phyloP scores from a whole-genome alignment of 2,113 vertebrate species.

The Python bivittatus region DNA sequence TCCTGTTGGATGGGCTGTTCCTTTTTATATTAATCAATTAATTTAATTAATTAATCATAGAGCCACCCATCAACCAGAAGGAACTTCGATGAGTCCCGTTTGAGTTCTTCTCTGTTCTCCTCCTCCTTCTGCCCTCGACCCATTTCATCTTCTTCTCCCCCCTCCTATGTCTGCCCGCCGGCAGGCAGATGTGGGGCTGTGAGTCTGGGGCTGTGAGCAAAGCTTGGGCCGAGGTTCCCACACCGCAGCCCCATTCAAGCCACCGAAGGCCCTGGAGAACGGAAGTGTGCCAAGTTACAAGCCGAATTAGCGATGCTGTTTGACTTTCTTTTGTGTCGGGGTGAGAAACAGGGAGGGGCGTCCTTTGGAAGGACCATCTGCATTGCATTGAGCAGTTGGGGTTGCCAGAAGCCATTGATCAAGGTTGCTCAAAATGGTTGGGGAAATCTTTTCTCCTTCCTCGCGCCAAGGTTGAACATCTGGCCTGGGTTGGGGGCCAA shows the following conservation, averaged over 20 bases:
- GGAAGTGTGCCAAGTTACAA: conserved; percentile 95
- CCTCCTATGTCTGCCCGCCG: conserved; percentile 39
- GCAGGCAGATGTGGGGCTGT: conserved; percentile 68
- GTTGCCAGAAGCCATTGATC: conserved; percentile 66
- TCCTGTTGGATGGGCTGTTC: no score
- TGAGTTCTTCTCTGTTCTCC: neutral
- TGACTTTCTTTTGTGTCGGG: conserved; percentile 80
- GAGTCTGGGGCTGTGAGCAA: conserved; percentile 65
- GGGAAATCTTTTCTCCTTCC: conserved; percentile 61
- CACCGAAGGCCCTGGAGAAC: conserved; percentile 79
- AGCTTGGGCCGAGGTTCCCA: conserved; percentile 84
- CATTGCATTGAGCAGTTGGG: conserved; percentile 59
- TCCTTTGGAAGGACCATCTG: conserved; percentile 78
- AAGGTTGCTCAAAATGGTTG: conserved; percentile 60
- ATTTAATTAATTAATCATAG: no score
- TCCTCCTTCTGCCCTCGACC: neutral
- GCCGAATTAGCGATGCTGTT: conserved; percentile 89
- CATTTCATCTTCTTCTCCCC: conserved; percentile 9
- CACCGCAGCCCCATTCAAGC: conserved; percentile 81
- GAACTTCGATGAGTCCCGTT: no score
- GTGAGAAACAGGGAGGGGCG: neutral
- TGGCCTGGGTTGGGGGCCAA: conserved; percentile 52
- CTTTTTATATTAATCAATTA: no score
- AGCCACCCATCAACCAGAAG: no score
- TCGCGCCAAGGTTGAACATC: conserved; percentile 70